A percentile compares a stretch with the other conserved stretches of the same genome.
Evolutionary conservation across 1,140 invertebrate genomes (phyloP).

Genomic region (Cephus cinctus): DNA sequence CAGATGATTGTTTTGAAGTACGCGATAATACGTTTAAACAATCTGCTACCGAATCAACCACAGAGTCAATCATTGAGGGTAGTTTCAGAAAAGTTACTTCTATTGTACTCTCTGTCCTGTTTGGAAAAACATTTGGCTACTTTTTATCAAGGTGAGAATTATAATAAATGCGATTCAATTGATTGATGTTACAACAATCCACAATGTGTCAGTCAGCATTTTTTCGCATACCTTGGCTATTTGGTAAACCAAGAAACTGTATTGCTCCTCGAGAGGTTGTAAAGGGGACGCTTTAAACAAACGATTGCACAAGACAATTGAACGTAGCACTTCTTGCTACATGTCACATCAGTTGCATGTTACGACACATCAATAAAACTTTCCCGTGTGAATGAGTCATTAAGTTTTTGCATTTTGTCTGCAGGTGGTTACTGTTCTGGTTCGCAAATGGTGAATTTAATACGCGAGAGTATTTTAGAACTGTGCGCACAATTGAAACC

Average conservation of each 20-base stretch:
- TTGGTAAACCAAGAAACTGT: too few species aligned
- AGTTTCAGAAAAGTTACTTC: slow-evolving; percentile 65
- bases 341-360: not conserved
- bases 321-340: not conserved
- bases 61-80: slow-evolving; percentile 45
- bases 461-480: slow-evolving; percentile 61
- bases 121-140: slow-evolving; percentile 73
- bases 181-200: too few species aligned
- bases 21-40: slow-evolving; percentile 31
- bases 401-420: not conserved
- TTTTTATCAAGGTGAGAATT: slow-evolving; percentile 69
- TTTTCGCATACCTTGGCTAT: too few species aligned
- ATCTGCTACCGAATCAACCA: slow-evolving; percentile 36
- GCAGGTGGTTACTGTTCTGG: slow-evolving; percentile 56
- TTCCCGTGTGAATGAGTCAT: not conserved
- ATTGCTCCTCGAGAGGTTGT: too few species aligned
- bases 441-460: slow-evolving; percentile 45
- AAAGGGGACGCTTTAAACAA: too few species aligned
- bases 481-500: slow-evolving; percentile 66
- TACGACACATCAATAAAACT: not conserved
- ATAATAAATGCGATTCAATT: too few species aligned
- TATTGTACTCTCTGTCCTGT: slow-evolving; percentile 70
- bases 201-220: too few species aligned
- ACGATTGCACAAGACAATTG: too few species aligned
- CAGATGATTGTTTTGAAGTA: slow-evolving; percentile 40